Evolutionary conservation across 23 tunicate species (phyloP), one percentile per base, ranked within the genome.

Genomic region (Styela clava): DNA sequence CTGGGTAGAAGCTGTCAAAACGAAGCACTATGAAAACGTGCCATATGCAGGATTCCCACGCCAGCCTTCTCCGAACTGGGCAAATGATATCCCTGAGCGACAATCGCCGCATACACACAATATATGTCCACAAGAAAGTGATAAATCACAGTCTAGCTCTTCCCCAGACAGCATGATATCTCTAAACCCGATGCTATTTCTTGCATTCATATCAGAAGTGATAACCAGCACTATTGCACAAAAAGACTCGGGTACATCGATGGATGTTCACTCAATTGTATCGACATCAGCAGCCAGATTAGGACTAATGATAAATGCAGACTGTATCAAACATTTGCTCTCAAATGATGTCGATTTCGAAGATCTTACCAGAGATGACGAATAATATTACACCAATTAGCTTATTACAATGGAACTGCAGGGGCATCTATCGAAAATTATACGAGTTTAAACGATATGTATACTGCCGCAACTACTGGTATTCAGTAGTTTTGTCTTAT

Each of bases 361-460:
- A 5, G 31, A 25, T 25, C 9, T 44, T 12, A 44, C 56, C 7
- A 7, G 12, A 5, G 31, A 16, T 7, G 16, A 16, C 16, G 16
- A 65, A 5, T 26, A 28, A 65, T 7, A 5, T 16, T 5, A 65
- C 7, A 16, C 30, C 30, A 7, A 5, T 65, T 5, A 65, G 9
- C 7, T 3, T 65, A 5, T 3, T 65, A 3, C 71, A 65, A 65
- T 65, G 71, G 71, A 65, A 65, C 31, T 65, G 71, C 71, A 26
- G 71, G 16, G 71, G 71, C 9, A 65, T 65, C 16, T 65, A 65
- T 16, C 30, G 71, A 65, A 65, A 65, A 65, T 25, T 65, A 65
- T 65, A 5, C 16, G 16, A 65, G 16, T 65, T 65, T 16, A 65
- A 65, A 65, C 71, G 21, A 19, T 61, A 19, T n/a, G n/a, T n/a